Evolutionary conservation across 2,797 vertebrate species (phyloP).

Genomic region (Hippopotamyrus pictus): DNA sequence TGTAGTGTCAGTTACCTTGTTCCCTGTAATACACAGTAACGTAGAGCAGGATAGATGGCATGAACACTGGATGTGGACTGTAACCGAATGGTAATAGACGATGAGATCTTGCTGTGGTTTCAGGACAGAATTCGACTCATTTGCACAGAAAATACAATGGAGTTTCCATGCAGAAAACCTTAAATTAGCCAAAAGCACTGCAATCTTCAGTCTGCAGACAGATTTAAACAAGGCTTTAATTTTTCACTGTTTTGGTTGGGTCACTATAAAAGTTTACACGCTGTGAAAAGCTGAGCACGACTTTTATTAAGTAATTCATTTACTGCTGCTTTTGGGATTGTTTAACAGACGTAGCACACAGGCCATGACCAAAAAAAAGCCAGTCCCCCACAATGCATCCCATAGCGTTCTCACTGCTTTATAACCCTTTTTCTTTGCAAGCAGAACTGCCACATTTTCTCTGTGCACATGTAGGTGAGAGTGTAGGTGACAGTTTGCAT

Average conservation of each 20-base stretch:
- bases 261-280: neutral
- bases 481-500: neutral
- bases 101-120: neutral
- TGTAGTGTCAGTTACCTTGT: neutral
- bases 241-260: neutral
- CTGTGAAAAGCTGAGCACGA: neutral
- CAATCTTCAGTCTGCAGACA: neutral
- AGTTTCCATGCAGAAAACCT: neutral
- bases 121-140: neutral
- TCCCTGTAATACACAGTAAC: neutral
- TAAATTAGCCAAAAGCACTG: neutral
- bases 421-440: neutral
- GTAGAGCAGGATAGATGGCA: neutral
- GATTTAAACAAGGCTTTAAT: neutral
- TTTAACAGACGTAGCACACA: neutral
- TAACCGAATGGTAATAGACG: neutral
- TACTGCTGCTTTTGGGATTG: neutral
- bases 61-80: neutral
- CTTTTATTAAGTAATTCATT: conserved; percentile 4
- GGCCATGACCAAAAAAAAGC: neutral
- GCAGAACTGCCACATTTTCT: neutral
- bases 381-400: neutral
- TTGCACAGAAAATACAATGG: neutral
- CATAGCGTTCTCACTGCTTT: neutral
- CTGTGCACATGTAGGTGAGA: neutral